These are phyloP conservation scores for Notarius quadriscutis DNA, from an alignment of 2,113 vertebrate species.

Conservation along the genomic window DNA sequence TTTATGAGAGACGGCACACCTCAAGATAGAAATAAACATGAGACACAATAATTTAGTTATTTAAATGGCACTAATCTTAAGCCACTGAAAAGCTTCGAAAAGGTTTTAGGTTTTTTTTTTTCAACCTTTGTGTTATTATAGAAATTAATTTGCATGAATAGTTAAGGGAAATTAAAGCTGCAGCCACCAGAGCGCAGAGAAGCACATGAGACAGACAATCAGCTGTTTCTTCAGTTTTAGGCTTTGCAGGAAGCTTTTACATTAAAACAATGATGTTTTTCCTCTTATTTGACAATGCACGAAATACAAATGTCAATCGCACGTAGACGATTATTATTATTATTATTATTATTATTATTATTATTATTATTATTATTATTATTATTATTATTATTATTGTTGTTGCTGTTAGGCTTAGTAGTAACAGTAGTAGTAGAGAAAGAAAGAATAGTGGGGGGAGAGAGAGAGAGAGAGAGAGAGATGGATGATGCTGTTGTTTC, in stretches of 20 bases:
- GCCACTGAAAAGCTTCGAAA: neutral
- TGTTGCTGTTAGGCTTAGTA: neutral
- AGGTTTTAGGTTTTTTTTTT: neutral
- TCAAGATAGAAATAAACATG: neutral
- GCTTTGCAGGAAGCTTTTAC: neutral
- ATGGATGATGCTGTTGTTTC: neutral
- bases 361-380: constrained; percentile 18
- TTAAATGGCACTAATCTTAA: neutral
- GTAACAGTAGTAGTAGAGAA: neutral
- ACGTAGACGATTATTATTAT: neutral
- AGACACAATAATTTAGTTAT: neutral
- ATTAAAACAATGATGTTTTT: neutral
- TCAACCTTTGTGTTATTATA: neutral
- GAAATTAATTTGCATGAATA: neutral
- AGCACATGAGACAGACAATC: constrained; percentile 23
- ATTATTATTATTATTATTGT: neutral
- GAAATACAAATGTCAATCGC: neutral
- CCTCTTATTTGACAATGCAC: neutral
- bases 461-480: neutral
- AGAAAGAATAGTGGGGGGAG: neutral
- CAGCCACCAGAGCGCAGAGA: constrained; percentile 27
- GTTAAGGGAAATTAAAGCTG: constrained; percentile 24
- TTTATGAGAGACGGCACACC: too few relatives aligned
- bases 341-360: neutral
- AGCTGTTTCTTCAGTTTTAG: neutral